Evolutionary conservation across 2,888 invertebrate species (phyloP), one percentile per base, ranked within the genome.

Genomic region (Dusona sp.): DNA sequence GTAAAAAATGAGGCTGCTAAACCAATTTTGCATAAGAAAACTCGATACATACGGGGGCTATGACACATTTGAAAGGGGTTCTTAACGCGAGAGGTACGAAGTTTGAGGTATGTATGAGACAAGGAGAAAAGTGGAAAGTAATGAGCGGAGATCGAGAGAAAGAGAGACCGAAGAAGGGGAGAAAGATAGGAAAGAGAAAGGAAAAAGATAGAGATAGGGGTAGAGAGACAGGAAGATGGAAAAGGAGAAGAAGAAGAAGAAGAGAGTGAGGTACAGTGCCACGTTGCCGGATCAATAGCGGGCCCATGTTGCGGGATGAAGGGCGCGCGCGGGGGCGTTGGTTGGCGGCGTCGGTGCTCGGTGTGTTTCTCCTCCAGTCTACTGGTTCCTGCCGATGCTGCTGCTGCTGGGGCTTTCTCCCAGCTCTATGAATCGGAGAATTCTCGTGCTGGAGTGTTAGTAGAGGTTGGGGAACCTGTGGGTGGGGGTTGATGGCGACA

Each of bases 211-310:
- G 88, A 84, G 79, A 72, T 16, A 13, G 25, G 13, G 13, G 38
- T n/a, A 36, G 7, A 48, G 16, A 19, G n/a, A n/a, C 67, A 68
- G 68, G 38, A 77, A 64, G 36, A 38, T 42, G 45, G 45, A 29
- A 45, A 74, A 42, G 51, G 73, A 25, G 54, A 65, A 36, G 33
- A 67, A 54, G 68, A 61, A 75, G 87, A 73, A 78, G 33, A 36
- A 42, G 9, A 54, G 42, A 33, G 51, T 25, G 38, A 83, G 88
- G 88, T 79, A 79, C 85, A 88, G 90, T 90, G 90, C 90, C 88
- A 90, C 90, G 90, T 90, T 90, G 90, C 84, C 90, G 93, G 93
- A 93, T 93, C 93, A 92, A 93, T 93, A 93, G 93, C 92, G 92
- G 90, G 86, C 88, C 87, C 84, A 65, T 67, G 84, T 68, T 70